Evolutionary conservation across 2,113 vertebrate species (phyloP), one percentile per base, ranked within the genome.

Genomic region (Agapornis roseicollis): DNA sequence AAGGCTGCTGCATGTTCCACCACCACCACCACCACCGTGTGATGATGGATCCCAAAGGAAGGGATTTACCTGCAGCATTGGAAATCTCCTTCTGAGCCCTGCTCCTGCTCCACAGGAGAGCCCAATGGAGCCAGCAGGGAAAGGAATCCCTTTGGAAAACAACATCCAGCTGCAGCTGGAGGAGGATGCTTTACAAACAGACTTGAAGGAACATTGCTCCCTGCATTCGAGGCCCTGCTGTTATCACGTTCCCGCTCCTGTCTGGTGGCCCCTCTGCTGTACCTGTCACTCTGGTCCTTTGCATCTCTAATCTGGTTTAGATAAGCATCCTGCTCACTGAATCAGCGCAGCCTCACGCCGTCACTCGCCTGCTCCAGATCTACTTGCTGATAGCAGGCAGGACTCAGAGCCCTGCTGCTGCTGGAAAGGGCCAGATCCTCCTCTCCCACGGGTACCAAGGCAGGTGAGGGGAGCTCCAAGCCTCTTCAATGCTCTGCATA

Each of bases 331-430:
- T 49, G 10, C 78, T 31, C 2, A 1, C 55, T 44, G 81, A 16
- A 78, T 22, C 33, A 5, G 80, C 1, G 24, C 80, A 35, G 80
- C 46, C 47, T 60, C 9, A 0, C 25, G 42, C 2, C 0, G 29
- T 6, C 66, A 41, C 55, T 60, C 8, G 0, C 76, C 56, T 29
- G 47, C 66, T 71, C 64, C 74, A 41, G 42, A 79, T 63, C 56
- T 2, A 1, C 49, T 83, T 64, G 5, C n/a, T 0, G 7, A 64
- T 11, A 47, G 31, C 23, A 1, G 24, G 63, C 2, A 2, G 63
- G 60, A 56, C 65, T 5, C 3, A 0, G 71, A 29, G 81, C 69
- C 56, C 2, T 0, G 39, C 68, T 64, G 78, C 50, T 28, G 5
- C 19, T 1, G 7, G 53, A 8, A 37, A 55, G 68, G 35, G 83